Conservation (phyloP, 2,797 vertebrate species). For the Caiman crocodilus region DNA sequence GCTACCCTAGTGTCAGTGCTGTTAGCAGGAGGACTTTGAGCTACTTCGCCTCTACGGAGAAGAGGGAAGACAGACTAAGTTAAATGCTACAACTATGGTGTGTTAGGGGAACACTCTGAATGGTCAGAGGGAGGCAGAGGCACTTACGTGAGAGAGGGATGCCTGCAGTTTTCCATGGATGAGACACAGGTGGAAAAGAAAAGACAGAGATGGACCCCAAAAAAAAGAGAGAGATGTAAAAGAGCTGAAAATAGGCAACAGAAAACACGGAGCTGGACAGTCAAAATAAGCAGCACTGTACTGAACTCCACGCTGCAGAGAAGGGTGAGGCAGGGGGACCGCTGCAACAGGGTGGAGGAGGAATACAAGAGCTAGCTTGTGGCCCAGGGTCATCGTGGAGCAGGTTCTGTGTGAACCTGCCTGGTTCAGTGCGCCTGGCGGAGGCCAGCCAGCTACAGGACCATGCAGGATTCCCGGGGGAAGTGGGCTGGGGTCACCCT, state of each 20-base stretch:
- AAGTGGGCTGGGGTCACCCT: neutral
- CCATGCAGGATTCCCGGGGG: neutral
- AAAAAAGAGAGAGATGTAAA: constrained; percentile 84
- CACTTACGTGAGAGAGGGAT: constrained; percentile 92
- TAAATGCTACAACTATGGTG: constrained; percentile 66
- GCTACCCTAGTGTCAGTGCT: constrained; percentile 76
- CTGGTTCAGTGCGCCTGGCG: neutral
- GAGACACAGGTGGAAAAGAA: constrained; percentile 87
- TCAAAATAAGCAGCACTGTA: constrained; percentile 36
- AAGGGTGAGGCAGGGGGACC: neutral
- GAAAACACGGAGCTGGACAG: constrained; percentile 70
- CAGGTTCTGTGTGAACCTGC: rapidly evolving
- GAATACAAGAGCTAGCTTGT: neutral
- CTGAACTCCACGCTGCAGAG: neutral
- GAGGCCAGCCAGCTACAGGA: neutral
- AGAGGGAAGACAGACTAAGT: constrained; percentile 61
- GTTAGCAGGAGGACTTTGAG: constrained; percentile 69
- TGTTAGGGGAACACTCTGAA: constrained; percentile 71
- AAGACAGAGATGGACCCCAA: constrained; percentile 82
- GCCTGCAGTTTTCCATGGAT: constrained; percentile 90
- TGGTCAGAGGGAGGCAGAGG: constrained; percentile 70
- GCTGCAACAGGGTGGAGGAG: neutral
- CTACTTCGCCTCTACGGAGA: constrained; percentile 63
- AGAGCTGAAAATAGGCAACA: constrained; percentile 75
- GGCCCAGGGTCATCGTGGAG: neutral